Base-by-base conservation (phyloP, 2,888 invertebrate genomes). In the Phrixothrix hirtus region DNA sequence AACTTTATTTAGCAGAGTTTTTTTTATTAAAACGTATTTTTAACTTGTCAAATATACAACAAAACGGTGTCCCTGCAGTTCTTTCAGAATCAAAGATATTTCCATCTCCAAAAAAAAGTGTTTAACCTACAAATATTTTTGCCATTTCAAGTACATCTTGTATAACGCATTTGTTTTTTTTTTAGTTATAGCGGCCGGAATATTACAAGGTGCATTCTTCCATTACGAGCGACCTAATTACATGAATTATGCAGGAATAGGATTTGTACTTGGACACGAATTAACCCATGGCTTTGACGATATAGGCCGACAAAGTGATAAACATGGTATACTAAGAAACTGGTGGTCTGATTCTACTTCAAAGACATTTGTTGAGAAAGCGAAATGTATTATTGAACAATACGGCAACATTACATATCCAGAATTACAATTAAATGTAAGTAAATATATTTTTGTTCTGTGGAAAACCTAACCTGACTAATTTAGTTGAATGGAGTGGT, bases 131-230 rank as follows among this genome's bases (percentile, higher is more conserved):
- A n/a, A n/a, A n/a, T n/a, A n/a, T n/a, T n/a, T n/a, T n/a, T n/a
- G n/a, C n/a, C n/a, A n/a, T n/a, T n/a, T n/a, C n/a, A n/a, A n/a
- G n/a, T n/a, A n/a, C n/a, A n/a, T n/a, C n/a, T n/a, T n/a, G n/a
- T n/a, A n/a, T n/a, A n/a, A n/a, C n/a, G n/a, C n/a, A n/a, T n/a
- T n/a, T n/a, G n/a, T n/a, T n/a, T n/a, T n/a, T n/a, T n/a, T n/a
- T 41, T 6, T 13, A 94, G 92, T 90, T 74, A 90, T 92, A 75
- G 92, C 92, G 0, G 92, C 92, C 61, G 92, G 92, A 54, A 91
- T 92, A 58, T 78, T 94, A 1, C 92, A 92, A 79, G 92, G 90
- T 1, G 83, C 86, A 1, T 92, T 92, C 80, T 93, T 92, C 77
- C 86, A 85, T 36, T 87, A 88, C 36, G 83, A 87, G 27, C 85